Percentiles rank a stretch among this genome's conserved stretches.
These are phyloP conservation scores for Clarias batrachus DNA, from an alignment of 2,113 vertebrate genomes.

Conservation along the genomic window DNA sequence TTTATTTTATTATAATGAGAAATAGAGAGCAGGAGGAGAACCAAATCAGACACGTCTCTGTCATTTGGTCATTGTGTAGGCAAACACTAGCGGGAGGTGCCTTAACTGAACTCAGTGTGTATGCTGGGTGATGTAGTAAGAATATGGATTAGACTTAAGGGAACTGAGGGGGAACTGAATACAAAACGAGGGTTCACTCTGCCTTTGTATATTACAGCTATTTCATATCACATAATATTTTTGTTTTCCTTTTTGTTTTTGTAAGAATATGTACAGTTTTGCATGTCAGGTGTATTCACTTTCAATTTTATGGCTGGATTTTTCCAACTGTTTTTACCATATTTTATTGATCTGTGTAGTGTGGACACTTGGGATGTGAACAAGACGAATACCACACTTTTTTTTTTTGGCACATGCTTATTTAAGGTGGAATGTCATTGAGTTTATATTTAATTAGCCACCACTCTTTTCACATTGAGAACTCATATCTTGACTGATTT, in stretches of 20 bases:
- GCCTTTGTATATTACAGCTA: slow-evolving; percentile 83
- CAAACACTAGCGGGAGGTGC: slow-evolving; percentile 45
- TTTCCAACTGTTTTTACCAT: slow-evolving; percentile 62
- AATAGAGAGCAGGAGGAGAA: background rate
- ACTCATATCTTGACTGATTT: slow-evolving; percentile 92
- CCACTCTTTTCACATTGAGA: slow-evolving; percentile 81
- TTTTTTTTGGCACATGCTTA: slow-evolving; percentile 88
- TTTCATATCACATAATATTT: slow-evolving; percentile 77
- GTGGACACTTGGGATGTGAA: slow-evolving; percentile 82
- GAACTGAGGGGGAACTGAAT: slow-evolving; percentile 42
- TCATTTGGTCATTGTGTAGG: slow-evolving; percentile 13
- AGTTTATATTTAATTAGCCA: slow-evolving; percentile 79
- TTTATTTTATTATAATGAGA: slow-evolving; percentile 46
- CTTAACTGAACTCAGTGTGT: slow-evolving; percentile 35
- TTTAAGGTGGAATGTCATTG: slow-evolving; percentile 89
- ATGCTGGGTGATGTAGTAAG: slow-evolving; percentile 51
- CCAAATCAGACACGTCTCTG: background rate
- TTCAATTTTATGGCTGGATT: slow-evolving; percentile 56
- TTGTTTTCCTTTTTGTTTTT: slow-evolving; percentile 75
- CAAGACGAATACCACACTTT: slow-evolving; percentile 84
- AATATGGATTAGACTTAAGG: slow-evolving; percentile 33
- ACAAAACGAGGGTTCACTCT: slow-evolving; percentile 79
- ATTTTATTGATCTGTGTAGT: slow-evolving; percentile 76
- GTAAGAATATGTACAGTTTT: slow-evolving; percentile 99
- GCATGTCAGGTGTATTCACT: slow-evolving; percentile 98